Base-by-base conservation (phyloP, 1,140 invertebrate species). In the Cotesia vestalis region DNA sequence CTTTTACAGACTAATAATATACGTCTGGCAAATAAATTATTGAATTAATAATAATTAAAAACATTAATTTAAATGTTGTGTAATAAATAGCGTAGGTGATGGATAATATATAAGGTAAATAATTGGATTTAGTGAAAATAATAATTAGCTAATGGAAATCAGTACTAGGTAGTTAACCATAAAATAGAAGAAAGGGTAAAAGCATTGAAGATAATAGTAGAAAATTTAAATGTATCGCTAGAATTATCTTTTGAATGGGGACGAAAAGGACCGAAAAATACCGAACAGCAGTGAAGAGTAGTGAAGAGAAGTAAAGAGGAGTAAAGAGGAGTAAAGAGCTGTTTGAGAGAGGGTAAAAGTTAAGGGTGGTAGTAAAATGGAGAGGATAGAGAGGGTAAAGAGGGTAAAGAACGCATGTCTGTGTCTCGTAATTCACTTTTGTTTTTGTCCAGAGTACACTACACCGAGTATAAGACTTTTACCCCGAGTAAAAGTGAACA, bases 121-220 rank as follows among this genome's bases (percentile, higher is more conserved):
- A 46, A 52, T 51, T 46, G 57, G 46, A 46, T 67, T 66, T 36
- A 14, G 59, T 17, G 73, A 46, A 46, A 46, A 46, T 72, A 77
- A 78, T 85, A 86, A 86, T 86, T 86, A 85, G 81, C 81, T 85
- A 86, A 86, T 86, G 85, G 85, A 85, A 82, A 81, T 80, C 61
- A 71, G 74, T 64, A 77, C 59, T 51, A 11, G 4, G 4, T 36
- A 40, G 46, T 61, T 53, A 36, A 20, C 20, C 55, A 36, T 8
- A n/a, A 59, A 36, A 20, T 36, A 62, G 14, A 40, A 66, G 51
- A 14, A 11, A 40, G 40, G 75, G 66, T 46, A 46, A 46, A 46
- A 46, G 40, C 40, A 66, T 14, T 14, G 4, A 51, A 72, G 72
- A 75, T 80, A 83, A 80, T 79, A 78, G 81, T 77, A 78, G 79